Percentiles rank a stretch among this genome's conserved stretches.
phyloP scores from a whole-genome alignment of 2,888 invertebrate species.

The Podotricha telesiphe region DNA sequence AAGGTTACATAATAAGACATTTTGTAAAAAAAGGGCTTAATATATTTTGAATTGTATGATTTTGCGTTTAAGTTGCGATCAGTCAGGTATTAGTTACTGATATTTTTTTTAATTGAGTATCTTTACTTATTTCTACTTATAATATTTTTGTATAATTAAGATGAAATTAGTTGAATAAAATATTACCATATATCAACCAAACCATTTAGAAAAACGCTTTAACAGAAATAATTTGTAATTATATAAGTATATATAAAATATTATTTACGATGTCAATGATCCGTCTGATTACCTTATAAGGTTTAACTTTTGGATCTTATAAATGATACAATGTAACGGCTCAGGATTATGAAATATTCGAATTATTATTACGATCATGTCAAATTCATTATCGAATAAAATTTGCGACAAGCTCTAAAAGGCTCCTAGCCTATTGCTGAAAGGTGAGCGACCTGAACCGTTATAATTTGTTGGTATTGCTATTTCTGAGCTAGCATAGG shows the following conservation, averaged over 20 bases:
- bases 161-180: not conserved
- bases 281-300: constrained; percentile 37
- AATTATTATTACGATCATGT: constrained; percentile 69
- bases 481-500: constrained; percentile 30
- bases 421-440: constrained; percentile 78
- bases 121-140: not conserved
- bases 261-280: constrained; percentile 56
- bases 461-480: constrained; percentile 54
- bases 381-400: constrained; percentile 57
- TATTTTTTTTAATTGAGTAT: not conserved
- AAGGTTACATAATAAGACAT: not conserved
- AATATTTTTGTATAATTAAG: not conserved
- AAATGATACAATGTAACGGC: constrained; percentile 37
- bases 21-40: not conserved
- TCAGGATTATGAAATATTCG: constrained; percentile 46
- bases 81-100: not conserved
- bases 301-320: constrained; percentile 22
- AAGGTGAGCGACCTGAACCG: constrained; percentile 79
- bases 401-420: constrained; percentile 72
- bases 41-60: not conserved
- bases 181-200: no score
- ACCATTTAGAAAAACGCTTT: no score
- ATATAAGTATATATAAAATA: constrained; percentile 2
- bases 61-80: not conserved
- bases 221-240: not conserved